A percentile compares a stretch with the other conserved stretches of the same genome.
Conservation (phyloP, 1,140 invertebrate genomes). For the Polyergus mexicanus region DNA sequence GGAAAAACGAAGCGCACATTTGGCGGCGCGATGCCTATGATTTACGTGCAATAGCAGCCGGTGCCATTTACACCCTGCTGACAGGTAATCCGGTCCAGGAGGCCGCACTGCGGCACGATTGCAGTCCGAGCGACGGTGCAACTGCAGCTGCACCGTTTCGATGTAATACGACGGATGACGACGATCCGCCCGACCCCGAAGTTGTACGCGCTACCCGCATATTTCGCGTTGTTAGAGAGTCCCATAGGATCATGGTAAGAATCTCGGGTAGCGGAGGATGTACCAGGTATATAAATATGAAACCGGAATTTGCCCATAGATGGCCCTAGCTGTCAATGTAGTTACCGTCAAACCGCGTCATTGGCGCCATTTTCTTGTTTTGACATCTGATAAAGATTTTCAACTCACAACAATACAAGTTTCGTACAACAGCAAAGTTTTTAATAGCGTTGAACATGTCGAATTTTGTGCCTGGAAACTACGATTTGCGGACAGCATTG, state of each 20-base stretch:
- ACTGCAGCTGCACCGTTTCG: constrained; percentile 22
- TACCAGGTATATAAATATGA: too few relatives aligned
- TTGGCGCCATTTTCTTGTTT: too few relatives aligned
- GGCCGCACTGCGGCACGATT: constrained; percentile 60
- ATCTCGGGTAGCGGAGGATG: neutral
- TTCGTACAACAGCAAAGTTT: too few relatives aligned
- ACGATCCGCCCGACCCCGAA: neutral
- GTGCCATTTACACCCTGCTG: constrained; percentile 81
- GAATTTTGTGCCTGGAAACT: too few relatives aligned
- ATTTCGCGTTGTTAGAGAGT: constrained; percentile 6
- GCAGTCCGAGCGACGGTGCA: constrained; percentile 52
- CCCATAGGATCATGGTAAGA: neutral
- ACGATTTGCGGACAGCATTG: too few relatives aligned
- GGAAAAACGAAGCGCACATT: constrained; percentile 30
- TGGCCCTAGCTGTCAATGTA: too few relatives aligned
- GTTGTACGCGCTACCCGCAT: neutral
- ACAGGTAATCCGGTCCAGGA: constrained; percentile 78
- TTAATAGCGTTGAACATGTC: too few relatives aligned
- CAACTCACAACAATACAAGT: too few relatives aligned
- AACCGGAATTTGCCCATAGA: too few relatives aligned
- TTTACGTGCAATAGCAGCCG: constrained; percentile 78
- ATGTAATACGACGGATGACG: constrained; percentile 1
- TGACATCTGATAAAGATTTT: too few relatives aligned
- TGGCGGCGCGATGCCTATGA: constrained; percentile 67
- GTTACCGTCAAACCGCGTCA: too few relatives aligned